Evolutionary conservation across 2,113 vertebrate genomes (phyloP).

Genomic region (Mesoclemmys tuberculata): DNA sequence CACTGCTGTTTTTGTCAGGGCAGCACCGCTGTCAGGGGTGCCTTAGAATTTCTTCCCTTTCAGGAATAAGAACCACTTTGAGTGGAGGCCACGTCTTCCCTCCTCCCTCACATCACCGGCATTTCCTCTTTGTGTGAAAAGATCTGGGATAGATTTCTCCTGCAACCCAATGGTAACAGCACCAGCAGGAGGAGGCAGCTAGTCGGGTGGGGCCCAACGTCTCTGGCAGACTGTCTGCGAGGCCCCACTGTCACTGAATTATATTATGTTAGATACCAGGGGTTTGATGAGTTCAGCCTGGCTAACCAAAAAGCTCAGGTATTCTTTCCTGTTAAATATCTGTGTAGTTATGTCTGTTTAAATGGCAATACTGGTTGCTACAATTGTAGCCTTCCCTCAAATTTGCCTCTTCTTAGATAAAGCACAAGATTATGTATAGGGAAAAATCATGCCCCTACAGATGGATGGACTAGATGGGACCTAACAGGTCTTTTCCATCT

Average conservation of each 20-base stretch:
- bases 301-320: neutral
- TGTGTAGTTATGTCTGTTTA: neutral
- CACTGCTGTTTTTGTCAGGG: neutral
- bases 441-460: neutral
- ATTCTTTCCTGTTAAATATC: neutral
- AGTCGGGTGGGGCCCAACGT: neutral
- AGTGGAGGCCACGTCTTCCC: rapidly evolving
- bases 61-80: rapidly evolving
- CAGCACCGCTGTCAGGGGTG: neutral
- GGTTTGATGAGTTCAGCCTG: neutral
- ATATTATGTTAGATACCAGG: neutral
- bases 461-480: neutral
- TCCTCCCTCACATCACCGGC: rapidly evolving
- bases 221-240: neutral
- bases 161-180: rapidly evolving
- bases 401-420: neutral
- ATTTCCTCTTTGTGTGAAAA: neutral
- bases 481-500: neutral
- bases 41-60: rapidly evolving
- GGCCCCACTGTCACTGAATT: neutral
- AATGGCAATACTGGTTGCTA: neutral
- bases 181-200: rapidly evolving
- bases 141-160: neutral
- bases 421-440: neutral
- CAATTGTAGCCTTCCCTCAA: neutral